Conservation (phyloP, 2,113 vertebrate genomes). For the Myanophis thanlyinensis region DNA sequence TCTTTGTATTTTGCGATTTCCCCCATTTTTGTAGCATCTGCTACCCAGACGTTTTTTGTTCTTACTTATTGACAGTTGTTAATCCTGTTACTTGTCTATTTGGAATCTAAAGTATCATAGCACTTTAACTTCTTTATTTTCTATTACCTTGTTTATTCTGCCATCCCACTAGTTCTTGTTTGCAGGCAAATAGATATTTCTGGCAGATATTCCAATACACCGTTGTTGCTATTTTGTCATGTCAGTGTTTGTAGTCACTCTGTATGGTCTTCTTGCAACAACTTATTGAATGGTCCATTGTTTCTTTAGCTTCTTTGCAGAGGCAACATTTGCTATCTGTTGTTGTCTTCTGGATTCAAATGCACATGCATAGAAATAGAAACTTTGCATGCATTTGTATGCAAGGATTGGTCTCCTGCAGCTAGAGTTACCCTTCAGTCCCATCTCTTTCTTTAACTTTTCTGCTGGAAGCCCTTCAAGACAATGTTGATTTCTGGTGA, state of each 20-base stretch:
- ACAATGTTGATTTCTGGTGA: not conserved
- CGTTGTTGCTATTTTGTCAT: not conserved
- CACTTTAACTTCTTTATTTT: not conserved
- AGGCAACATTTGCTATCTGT: not conserved
- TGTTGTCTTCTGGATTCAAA: not conserved
- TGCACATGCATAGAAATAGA: too few relatives aligned
- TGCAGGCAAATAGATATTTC: not conserved
- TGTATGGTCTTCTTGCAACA: not conserved
- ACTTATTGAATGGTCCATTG: not conserved
- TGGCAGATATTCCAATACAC: not conserved
- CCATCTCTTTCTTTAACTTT: not conserved
- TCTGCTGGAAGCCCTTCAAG: not conserved
- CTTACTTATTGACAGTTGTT: not conserved
- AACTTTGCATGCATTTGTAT: not conserved
- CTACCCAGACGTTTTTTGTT: not conserved
- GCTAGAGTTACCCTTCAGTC: not conserved
- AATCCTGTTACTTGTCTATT: not conserved
- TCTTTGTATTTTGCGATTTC: not conserved
- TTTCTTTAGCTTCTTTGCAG: not conserved
- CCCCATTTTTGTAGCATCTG: not conserved
- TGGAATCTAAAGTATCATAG: not conserved
- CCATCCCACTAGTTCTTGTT: not conserved
- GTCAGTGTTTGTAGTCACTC: not conserved
- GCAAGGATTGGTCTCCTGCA: not conserved
- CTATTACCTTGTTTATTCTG: not conserved